phyloP scores from a whole-genome alignment of 2,797 vertebrate species.

The Novumbra hubbsi region DNA sequence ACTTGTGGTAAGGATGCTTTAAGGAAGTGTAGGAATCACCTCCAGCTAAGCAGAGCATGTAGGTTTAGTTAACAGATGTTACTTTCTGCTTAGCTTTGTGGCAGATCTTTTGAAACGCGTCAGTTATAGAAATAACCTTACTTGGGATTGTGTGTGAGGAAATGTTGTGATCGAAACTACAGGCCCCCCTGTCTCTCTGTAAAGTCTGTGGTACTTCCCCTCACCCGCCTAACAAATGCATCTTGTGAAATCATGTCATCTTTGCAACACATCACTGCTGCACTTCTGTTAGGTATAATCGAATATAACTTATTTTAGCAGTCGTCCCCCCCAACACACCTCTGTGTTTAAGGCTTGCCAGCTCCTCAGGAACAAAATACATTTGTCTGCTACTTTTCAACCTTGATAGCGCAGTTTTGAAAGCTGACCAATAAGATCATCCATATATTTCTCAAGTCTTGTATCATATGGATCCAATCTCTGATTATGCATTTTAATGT shows the following conservation, averaged over 20 bases:
- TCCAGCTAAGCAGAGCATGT: too few species aligned
- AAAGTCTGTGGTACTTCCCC: conserved; percentile 60
- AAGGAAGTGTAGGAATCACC: too few species aligned
- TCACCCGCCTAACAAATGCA: conserved; percentile 34
- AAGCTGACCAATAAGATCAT: not conserved
- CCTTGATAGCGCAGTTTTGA: not conserved
- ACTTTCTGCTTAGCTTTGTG: too few species aligned
- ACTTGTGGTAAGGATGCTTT: too few species aligned
- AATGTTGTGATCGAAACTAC: conserved; percentile 56
- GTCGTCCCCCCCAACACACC: not conserved
- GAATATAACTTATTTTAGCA: not conserved
- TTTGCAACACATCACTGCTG: conserved; percentile 33
- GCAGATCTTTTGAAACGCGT: too few species aligned
- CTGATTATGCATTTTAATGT: not conserved
- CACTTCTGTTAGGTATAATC: conserved; percentile 53
- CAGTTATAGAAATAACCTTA: not conserved
- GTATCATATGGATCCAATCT: not conserved
- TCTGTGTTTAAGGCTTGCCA: not conserved
- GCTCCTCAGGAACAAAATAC: not conserved
- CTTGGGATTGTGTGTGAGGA: conserved; percentile 42
- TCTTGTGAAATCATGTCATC: conserved; percentile 65
- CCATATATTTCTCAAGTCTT: not conserved
- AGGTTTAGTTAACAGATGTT: too few species aligned
- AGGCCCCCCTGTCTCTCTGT: conserved; percentile 38
- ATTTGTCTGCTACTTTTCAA: not conserved